These are phyloP conservation scores for Thysanoteuthis rhombus DNA, from an alignment of 2,888 invertebrate species.

Conservation along the genomic window DNA sequence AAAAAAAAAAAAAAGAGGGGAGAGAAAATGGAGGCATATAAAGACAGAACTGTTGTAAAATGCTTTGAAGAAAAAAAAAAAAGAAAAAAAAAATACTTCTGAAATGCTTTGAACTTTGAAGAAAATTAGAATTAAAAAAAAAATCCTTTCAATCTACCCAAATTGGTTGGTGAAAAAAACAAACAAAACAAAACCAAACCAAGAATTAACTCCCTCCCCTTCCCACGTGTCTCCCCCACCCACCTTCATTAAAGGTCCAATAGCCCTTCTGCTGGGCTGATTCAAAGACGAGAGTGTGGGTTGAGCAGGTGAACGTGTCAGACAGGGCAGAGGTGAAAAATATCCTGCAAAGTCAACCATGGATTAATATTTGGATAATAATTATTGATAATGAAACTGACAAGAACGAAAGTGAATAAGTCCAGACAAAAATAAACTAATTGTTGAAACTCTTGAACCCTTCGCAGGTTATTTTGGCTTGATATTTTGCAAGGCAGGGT, in stretches of 20 bases:
- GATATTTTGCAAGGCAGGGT: too few species aligned
- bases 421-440: neutral
- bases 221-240: neutral
- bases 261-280: neutral
- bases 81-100: too few species aligned
- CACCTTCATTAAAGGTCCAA: neutral
- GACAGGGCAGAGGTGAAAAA: neutral
- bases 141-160: neutral
- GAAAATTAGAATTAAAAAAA: too few species aligned
- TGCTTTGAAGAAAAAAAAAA: too few species aligned
- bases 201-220: neutral
- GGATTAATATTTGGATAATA: neutral
- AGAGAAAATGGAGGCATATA: too few species aligned
- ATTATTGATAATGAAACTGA: neutral
- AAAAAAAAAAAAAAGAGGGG: too few species aligned
- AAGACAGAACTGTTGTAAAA: too few species aligned
- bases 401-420: neutral
- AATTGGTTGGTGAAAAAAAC: neutral
- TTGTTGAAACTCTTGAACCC: neutral
- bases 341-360: neutral
- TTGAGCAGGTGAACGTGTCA: neutral
- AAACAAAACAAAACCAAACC: too few species aligned
- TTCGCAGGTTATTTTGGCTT: neutral
- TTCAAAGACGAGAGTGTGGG: neutral
- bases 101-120: too few species aligned